These are phyloP conservation scores for Autographa pulchrina DNA, from an alignment of 2,888 invertebrate species.

Conservation along the genomic window DNA sequence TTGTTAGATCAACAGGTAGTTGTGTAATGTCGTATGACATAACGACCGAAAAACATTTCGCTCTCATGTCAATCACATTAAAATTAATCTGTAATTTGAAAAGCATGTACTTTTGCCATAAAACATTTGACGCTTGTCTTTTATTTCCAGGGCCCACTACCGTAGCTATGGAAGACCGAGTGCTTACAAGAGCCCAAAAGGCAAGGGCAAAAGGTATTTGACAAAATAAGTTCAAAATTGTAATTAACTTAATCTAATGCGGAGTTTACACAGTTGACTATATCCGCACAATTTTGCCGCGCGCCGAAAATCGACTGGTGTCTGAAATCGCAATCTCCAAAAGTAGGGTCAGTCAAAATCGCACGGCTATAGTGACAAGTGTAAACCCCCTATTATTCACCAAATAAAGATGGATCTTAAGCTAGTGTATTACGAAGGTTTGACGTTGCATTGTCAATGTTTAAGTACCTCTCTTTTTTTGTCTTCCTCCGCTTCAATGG, in stretches of 20 bases:
- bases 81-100: no score
- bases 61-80: no score
- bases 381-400: neutral
- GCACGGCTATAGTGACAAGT: no score
- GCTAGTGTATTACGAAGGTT: neutral
- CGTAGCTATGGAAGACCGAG: neutral
- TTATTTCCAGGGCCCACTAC: neutral
- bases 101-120: no score
- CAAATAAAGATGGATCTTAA: neutral
- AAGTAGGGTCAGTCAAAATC: no score
- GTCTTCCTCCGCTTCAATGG: slow-evolving; percentile 89
- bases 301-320: no score
- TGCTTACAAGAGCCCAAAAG: neutral
- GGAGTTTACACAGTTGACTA: no score
- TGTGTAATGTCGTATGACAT: no score
- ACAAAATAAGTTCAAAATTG: neutral
- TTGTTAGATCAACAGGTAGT: no score
- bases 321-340: no score
- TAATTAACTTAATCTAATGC: neutral
- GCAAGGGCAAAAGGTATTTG: neutral
- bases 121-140: neutral
- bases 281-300: no score
- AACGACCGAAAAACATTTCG: no score
- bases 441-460: slow-evolving; percentile 19
- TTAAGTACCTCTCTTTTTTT: slow-evolving; percentile 87